Percentiles rank a stretch among this genome's conserved stretches.
Conservation (phyloP, 2,113 vertebrate species). For the Mastomys coucha region DNA sequence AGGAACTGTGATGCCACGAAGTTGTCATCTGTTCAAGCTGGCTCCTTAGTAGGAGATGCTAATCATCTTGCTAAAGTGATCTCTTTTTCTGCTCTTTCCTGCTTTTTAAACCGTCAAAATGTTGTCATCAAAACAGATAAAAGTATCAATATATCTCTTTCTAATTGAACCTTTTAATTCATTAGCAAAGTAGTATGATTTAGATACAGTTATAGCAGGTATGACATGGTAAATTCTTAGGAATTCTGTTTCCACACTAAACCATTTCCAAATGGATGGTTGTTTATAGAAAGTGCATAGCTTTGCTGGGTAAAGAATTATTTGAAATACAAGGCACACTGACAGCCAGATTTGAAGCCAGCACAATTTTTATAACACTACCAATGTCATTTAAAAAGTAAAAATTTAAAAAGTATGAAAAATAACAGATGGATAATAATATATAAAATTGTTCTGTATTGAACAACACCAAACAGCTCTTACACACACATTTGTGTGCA, state of each 20-base stretch:
- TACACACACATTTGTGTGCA: not conserved
- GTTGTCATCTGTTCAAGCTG: not conserved
- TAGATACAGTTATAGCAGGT: slow-evolving; percentile 17
- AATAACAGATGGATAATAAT: not conserved
- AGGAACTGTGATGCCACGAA: slow-evolving; percentile 63
- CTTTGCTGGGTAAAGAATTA: not conserved
- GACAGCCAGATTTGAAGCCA: not conserved
- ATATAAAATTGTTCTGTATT: not conserved
- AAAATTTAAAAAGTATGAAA: slow-evolving; percentile 1
- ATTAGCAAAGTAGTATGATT: slow-evolving; percentile 56
- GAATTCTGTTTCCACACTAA: not conserved
- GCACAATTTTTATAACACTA: slow-evolving; percentile 15
- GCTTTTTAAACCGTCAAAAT: slow-evolving; percentile 58
- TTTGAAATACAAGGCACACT: slow-evolving; percentile 25
- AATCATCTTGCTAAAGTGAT: not conserved
- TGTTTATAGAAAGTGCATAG: not conserved
- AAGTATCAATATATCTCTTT: not conserved
- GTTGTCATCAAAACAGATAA: not conserved
- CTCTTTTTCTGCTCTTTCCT: not conserved
- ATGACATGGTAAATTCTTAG: slow-evolving; percentile 21
- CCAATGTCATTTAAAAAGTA: not conserved
- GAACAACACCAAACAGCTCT: not conserved
- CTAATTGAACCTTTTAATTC: slow-evolving; percentile 41
- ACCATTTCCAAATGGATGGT: fast-evolving
- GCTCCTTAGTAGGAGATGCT: slow-evolving; percentile 2